Evolutionary conservation across 2,888 invertebrate genomes (phyloP).

Genomic region (Stenodera caucasica): DNA sequence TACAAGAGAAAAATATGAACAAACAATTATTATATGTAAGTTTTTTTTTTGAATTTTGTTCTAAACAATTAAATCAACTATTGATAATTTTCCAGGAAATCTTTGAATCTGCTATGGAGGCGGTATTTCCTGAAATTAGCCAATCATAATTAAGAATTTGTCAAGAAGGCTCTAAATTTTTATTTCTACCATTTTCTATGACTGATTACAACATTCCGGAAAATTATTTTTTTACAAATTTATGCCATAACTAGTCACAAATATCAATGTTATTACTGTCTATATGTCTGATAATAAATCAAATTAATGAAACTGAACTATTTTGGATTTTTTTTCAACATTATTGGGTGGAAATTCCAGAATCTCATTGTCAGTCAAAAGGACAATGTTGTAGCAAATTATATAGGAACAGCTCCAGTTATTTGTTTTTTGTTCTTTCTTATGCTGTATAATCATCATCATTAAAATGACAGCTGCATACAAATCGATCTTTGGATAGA

Average conservation of each 20-base stretch:
- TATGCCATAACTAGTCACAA: neutral
- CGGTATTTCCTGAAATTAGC: conserved; percentile 59
- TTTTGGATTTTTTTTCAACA: too few relatives aligned
- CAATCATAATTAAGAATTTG: conserved; percentile 22
- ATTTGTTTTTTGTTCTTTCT: too few relatives aligned
- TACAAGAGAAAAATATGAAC: conserved; percentile 83
- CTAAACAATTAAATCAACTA: too few relatives aligned
- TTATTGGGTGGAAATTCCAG: too few relatives aligned
- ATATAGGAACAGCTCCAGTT: too few relatives aligned
- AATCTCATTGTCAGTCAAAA: too few relatives aligned
- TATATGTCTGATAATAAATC: neutral
- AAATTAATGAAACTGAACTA: too few relatives aligned
- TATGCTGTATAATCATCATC: too few relatives aligned
- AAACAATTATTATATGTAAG: conserved; percentile 91
- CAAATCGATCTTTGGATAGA: too few relatives aligned
- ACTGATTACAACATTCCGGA: neutral
- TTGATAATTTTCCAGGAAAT: conserved; percentile 60
- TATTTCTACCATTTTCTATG: neutral
- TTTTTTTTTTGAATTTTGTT: conserved; percentile 34
- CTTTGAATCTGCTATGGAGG: conserved; percentile 58
- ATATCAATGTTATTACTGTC: neutral
- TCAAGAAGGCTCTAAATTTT: neutral
- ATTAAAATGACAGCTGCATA: too few relatives aligned
- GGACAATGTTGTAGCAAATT: too few relatives aligned
- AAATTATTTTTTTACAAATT: neutral